Base-by-base conservation (phyloP, 1,140 invertebrate genomes). In the Diplogasteroides magnus region DNA sequence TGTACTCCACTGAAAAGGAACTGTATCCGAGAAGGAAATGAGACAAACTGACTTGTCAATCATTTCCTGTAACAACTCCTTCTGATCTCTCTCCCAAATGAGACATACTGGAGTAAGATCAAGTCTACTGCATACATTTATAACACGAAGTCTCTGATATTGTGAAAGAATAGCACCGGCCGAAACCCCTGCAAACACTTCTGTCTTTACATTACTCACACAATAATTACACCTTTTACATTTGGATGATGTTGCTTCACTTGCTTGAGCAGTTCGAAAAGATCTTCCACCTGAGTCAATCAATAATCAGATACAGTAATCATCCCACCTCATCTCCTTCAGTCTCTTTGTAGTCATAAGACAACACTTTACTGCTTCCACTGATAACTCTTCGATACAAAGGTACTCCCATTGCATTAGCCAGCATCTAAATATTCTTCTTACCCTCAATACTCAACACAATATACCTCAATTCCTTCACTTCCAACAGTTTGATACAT, bases 401-500 rank as follows among this genome's bases (percentile, higher is more conserved):
- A 15, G 95, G 94, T 69, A 98, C 84, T 1, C 89, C 90, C 89
- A 98, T 91, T 1, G 95, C 94, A 84, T 94, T 90, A 55, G 93
- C 91, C 84, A 95, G 92, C 70, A 91, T 87, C 66, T 75, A 25
- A 58, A 65, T 66, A 71, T 31, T n/a, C 55, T 13, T 19, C 28
- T 23, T 26, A 27, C 37, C 23, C 15, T 3, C 13, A 29, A 61
- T 19, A 11, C 15, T n/a, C 13, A 27, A 27, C 63, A 15, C 26
- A 67, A 72, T 26, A 37, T 64, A 79, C 78, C 73, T 91, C 89
- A 74, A 98, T 90, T 31, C 91, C 92, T 87, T 96, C 90, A 85
- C 95, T 91, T 13, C 96, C 97, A 64, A 98, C 95, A 64, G 93
- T 96, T 86, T 99, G 96, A 83, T 97, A 98, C 96, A 99, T 99